phyloP scores from a whole-genome alignment of 1,140 invertebrate genomes.

The Bathynomus jamesi region DNA sequence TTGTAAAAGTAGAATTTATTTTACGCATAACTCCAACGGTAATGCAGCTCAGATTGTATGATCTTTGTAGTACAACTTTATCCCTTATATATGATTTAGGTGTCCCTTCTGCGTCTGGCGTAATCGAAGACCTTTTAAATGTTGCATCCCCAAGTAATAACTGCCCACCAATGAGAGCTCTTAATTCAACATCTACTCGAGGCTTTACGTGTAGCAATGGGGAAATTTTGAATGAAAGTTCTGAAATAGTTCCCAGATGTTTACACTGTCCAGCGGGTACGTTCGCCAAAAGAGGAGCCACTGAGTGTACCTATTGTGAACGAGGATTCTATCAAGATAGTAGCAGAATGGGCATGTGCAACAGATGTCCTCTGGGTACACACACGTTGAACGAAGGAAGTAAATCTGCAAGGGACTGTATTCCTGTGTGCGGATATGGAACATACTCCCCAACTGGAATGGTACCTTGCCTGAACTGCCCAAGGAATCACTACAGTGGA shows the following conservation, averaged over 20 bases:
- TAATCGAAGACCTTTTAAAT: constrained; percentile 81
- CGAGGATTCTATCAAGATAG: constrained; percentile 86
- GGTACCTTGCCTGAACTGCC: constrained; percentile 91
- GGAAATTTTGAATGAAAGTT: constrained; percentile 83
- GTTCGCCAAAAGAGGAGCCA: constrained; percentile 77
- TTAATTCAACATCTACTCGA: constrained; percentile 70
- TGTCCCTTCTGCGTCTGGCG: constrained; percentile 80
- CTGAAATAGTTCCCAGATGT: constrained; percentile 83
- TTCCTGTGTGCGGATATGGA: constrained; percentile 90
- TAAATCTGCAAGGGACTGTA: constrained; percentile 60
- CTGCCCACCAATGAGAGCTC: constrained; percentile 78
- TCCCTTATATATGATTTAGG: constrained; percentile 88
- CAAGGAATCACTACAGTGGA: constrained; percentile 80
- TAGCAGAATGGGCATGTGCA: constrained; percentile 75
- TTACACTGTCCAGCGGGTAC: constrained; percentile 92
- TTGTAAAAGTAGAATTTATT: constrained; percentile 76
- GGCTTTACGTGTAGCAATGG: constrained; percentile 89
- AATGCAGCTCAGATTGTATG: constrained; percentile 79
- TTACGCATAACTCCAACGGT: constrained; percentile 78
- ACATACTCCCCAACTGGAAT: constrained; percentile 90
- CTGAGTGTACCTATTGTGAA: constrained; percentile 78
- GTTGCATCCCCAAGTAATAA: constrained; percentile 76
- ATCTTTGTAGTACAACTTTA: constrained; percentile 85
- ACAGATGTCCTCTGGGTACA: constrained; percentile 80
- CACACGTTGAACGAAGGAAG: constrained; percentile 83